Evolutionary conservation across 35 echinoderm and acorn worm genomes (phyloP).

Genomic region (Nesometra sesokonis): DNA sequence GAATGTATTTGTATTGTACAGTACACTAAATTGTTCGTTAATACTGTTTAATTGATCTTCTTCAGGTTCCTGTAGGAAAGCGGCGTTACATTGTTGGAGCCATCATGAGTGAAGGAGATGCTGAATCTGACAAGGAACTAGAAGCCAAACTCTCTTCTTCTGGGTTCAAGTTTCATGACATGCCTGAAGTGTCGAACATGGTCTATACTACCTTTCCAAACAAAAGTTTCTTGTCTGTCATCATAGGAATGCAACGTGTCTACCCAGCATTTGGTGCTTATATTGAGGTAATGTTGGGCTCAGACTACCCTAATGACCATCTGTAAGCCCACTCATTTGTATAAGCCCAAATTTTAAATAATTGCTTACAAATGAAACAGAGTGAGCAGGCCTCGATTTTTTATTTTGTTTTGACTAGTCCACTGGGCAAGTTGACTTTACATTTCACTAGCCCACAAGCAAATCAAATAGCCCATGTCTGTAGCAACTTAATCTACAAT

Average conservation of each 20-base stretch:
- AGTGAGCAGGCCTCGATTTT: no score
- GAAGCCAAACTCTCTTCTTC: slow-evolving; percentile 36
- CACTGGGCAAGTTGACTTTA: no score
- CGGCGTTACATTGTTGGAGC: slow-evolving; percentile 63
- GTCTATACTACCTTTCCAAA: slow-evolving; percentile 72
- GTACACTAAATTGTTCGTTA: neutral
- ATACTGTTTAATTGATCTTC: neutral
- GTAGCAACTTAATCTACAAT: no score
- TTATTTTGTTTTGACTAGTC: no score
- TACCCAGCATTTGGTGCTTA: slow-evolving; percentile 63
- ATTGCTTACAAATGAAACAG: no score
- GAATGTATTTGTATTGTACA: neutral
- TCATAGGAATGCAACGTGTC: slow-evolving; percentile 63
- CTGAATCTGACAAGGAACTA: slow-evolving; percentile 44
- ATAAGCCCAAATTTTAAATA: no score
- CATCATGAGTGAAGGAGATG: slow-evolving; percentile 60
- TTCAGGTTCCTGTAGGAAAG: slow-evolving; percentile 36
- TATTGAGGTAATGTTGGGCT: slow-evolving; percentile 36
- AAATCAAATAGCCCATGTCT: no score
- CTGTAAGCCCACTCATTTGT: no score
- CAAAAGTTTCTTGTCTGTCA: slow-evolving; percentile 45
- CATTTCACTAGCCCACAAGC: no score
- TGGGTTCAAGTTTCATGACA: slow-evolving; percentile 44
- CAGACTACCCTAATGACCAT: no score
- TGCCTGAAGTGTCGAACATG: slow-evolving; percentile 54